These are phyloP conservation scores for Centropus unirufus DNA, from an alignment of 2,113 vertebrate species.

Conservation along the genomic window DNA sequence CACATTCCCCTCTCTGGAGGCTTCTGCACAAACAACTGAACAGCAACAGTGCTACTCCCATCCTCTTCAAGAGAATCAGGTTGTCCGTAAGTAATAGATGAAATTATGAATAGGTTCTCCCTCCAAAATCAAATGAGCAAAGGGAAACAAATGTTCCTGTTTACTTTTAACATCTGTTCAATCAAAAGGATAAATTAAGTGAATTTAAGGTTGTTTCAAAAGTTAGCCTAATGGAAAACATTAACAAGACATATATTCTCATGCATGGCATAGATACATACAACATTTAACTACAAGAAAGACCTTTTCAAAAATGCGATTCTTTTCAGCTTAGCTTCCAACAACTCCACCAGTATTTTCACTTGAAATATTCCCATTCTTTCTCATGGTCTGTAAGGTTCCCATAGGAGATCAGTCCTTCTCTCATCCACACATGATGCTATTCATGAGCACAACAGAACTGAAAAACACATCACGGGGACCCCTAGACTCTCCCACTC, in stretches of 20 bases:
- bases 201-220: background rate
- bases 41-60: background rate
- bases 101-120: background rate
- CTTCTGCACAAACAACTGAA: constrained; percentile 24
- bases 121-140: constrained; percentile 28
- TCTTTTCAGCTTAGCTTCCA: background rate
- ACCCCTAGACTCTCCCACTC: background rate
- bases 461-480: too few relatives aligned
- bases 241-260: background rate
- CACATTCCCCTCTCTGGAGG: constrained; percentile 2
- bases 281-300: background rate
- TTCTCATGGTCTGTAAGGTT: background rate
- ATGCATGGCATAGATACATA: background rate
- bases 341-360: background rate
- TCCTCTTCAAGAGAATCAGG: background rate
- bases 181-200: constrained; percentile 16
- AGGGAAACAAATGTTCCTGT: constrained; percentile 19
- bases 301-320: background rate
- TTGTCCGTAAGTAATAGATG: constrained; percentile 7
- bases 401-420: background rate
- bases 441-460: background rate
- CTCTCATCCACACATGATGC: rapidly evolving
- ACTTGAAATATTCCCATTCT: background rate
- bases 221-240: background rate
- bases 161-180: constrained; percentile 9